Percentiles rank a stretch among this genome's conserved stretches.
These are phyloP conservation scores for Lasioglossum figueresi DNA, from an alignment of 2,888 invertebrate species.

Conservation along the genomic window DNA sequence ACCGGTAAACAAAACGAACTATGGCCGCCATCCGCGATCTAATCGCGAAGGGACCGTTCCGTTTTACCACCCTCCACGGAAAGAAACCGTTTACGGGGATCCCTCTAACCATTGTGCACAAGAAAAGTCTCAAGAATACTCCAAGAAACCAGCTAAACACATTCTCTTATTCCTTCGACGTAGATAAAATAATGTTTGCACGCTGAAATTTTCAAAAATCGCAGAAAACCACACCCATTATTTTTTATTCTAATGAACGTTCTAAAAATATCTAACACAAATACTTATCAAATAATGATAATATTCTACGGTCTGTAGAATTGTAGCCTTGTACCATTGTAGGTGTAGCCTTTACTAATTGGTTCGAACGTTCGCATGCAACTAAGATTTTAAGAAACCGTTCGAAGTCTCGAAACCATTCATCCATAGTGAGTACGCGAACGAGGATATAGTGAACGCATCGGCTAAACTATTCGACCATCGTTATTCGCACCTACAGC, in stretches of 20 bases:
- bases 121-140: background rate
- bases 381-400: background rate
- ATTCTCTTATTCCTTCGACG: background rate
- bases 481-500: background rate
- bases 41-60: background rate
- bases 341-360: background rate
- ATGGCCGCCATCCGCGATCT: background rate
- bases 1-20: constrained; percentile 33
- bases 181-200: background rate
- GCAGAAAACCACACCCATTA: background rate
- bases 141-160: background rate
- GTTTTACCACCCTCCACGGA: constrained; percentile 5
- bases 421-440: background rate
- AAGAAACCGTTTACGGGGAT: background rate
- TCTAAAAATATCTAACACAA: background rate
- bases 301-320: background rate
- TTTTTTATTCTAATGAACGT: background rate
- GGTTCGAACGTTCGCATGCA: background rate
- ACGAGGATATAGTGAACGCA: background rate
- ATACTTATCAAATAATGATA: background rate
- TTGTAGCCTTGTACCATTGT: no score
- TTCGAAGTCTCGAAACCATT: background rate
- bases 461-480: background rate
- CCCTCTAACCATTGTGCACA: background rate
- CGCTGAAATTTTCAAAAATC: background rate